Evolutionary conservation across 35 echinoderm and acorn worm species (phyloP).

Genomic region (Nesometra sesokonis): DNA sequence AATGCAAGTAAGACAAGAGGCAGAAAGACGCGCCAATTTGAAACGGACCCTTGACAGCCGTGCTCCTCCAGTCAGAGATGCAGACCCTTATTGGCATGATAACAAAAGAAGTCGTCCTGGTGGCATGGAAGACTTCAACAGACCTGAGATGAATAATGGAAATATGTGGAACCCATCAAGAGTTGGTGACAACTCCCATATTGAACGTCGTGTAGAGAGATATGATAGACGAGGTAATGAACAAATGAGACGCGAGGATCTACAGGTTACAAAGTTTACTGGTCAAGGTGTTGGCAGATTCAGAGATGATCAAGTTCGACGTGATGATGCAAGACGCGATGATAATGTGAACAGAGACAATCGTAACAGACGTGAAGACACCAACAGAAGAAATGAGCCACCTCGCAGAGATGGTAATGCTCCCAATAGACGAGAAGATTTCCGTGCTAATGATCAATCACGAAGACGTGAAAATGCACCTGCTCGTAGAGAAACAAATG

Average conservation of each 20-base stretch:
- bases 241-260: neutral
- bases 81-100: slow-evolving; percentile 58
- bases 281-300: neutral
- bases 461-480: neutral
- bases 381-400: neutral
- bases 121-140: neutral
- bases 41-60: slow-evolving; percentile 57
- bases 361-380: slow-evolving; percentile 6
- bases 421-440: neutral
- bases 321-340: slow-evolving; percentile 5
- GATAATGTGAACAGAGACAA: slow-evolving; percentile 8
- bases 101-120: slow-evolving; percentile 43
- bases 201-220: slow-evolving; percentile 10
- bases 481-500: neutral
- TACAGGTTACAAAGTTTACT: slow-evolving; percentile 19
- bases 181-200: neutral
- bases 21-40: slow-evolving; percentile 45
- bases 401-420: neutral
- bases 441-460: neutral
- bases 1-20: slow-evolving; percentile 58
- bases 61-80: slow-evolving; percentile 44
- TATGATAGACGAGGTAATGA: slow-evolving; percentile 15
- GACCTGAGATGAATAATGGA: slow-evolving; percentile 3
- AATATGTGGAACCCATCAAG: neutral
- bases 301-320: neutral